Evolutionary conservation across 2,113 vertebrate species (phyloP), one percentile per base, ranked within the genome.

Genomic region (Nibea coibor): DNA sequence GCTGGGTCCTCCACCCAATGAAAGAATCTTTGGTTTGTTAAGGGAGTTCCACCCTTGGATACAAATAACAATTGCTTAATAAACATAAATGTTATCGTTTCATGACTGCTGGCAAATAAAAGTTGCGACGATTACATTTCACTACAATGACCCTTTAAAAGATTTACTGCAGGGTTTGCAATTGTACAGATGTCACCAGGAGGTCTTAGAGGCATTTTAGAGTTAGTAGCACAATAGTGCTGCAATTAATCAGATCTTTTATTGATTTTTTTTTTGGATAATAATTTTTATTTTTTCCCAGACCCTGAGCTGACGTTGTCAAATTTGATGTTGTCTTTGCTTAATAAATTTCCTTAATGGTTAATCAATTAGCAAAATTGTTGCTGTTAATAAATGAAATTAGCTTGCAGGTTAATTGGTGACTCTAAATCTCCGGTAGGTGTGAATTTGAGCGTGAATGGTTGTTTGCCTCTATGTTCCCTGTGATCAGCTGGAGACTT

Each of bases 11-110:
- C 86, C 85, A 59, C 88, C 85, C 87, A 39, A 28, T 39, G 4
- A 61, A 89, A 77, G 66, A 89, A 86, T 83, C 61, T 42, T 42
- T 19, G 1, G 57, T 75, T 75, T 82, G 58, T 82, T 69, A 14
- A 72, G 28, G 59, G 71, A 72, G 70, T 47, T 16, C 78, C 77
- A 66, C 83, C 85, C 86, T 81, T 31, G 22, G 45, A 81, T 66
- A 54, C 59, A 75, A 88, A 82, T 82, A 72, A 68, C 53, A 11
- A 6, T 61, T 4, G 2, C 35, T 39, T 66, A 42, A 78, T 75
- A 48, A 39, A 68, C 5, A 53, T 72, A 22, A 75, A 84, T 80
- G 76, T 67, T 74, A 45, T 86, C 42, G 59, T 72, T 84, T 79
- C 22, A 69, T 39, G 51, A 68, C 35, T 75, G 65, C 59, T 78